These are phyloP conservation scores for Blennius ocellaris DNA, from an alignment of 2,113 vertebrate species.

Conservation along the genomic window DNA sequence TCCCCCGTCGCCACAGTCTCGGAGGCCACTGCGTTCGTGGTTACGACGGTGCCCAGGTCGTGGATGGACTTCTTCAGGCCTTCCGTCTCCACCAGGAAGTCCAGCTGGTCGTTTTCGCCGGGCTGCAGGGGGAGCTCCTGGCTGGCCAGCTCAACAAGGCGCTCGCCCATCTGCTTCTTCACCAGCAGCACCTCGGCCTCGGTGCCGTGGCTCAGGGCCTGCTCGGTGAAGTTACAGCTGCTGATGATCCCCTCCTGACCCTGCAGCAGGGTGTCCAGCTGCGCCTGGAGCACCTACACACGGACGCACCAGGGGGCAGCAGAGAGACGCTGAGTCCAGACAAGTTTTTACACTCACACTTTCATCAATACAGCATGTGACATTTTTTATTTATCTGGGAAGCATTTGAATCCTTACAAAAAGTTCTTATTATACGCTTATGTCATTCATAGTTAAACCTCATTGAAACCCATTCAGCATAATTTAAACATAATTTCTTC, in stretches of 20 bases:
- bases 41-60: slow-evolving; percentile 94
- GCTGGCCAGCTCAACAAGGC: slow-evolving; percentile 88
- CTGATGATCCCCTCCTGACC: slow-evolving; percentile 95
- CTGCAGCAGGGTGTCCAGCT: slow-evolving; percentile 91
- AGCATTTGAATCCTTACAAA: too few species aligned
- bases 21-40: slow-evolving; percentile 93
- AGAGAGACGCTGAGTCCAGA: neutral
- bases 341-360: too few species aligned
- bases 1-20: slow-evolving; percentile 95
- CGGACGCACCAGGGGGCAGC: slow-evolving; percentile 45
- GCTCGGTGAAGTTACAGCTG: slow-evolving; percentile 94
- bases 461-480: too few species aligned
- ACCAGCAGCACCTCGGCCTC: slow-evolving; percentile 96
- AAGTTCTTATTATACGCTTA: too few species aligned
- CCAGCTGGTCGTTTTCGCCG: slow-evolving; percentile 93
- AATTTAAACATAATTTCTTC: too few species aligned
- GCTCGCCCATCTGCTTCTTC: slow-evolving; percentile 97
- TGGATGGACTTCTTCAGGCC: slow-evolving; percentile 97
- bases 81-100: slow-evolving; percentile 93
- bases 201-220: slow-evolving; percentile 92
- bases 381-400: too few species aligned
- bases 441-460: too few species aligned
- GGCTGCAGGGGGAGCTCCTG: slow-evolving; percentile 91
- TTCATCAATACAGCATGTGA: too few species aligned
- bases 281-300: slow-evolving; percentile 92